Conservation (phyloP, 2,888 invertebrate genomes). For the Orchestes rusci region DNA sequence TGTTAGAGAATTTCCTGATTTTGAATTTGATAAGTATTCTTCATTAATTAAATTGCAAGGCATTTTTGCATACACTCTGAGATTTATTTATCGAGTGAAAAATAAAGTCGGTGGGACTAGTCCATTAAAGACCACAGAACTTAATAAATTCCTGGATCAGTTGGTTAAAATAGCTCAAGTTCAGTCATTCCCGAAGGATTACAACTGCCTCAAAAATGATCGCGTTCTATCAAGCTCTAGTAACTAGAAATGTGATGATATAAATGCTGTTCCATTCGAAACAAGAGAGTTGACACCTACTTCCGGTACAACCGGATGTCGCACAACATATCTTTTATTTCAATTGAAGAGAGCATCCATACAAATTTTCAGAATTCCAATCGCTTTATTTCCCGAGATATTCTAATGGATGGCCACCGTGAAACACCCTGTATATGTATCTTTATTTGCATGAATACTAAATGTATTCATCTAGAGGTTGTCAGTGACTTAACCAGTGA, state of each 20-base stretch:
- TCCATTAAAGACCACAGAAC: neutral
- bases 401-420: too few species aligned
- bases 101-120: neutral
- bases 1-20: constrained; percentile 3
- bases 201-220: neutral
- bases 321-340: too few species aligned
- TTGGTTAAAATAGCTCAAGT: constrained; percentile 1
- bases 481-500: too few species aligned
- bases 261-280: too few species aligned
- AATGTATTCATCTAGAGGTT: too few species aligned
- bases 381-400: too few species aligned
- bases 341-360: too few species aligned
- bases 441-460: too few species aligned
- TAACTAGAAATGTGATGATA: neutral
- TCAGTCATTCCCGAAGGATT: constrained; percentile 1
- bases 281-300: too few species aligned
- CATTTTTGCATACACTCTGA: neutral
- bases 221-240: neutral
- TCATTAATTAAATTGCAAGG: neutral
- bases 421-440: too few species aligned
- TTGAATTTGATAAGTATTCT: constrained; percentile 2
- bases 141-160: neutral
- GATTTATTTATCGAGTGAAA: neutral
- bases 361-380: too few species aligned
- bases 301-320: too few species aligned